phyloP scores from a whole-genome alignment of 2,888 invertebrate genomes.

The Eumerus sabulonum region DNA sequence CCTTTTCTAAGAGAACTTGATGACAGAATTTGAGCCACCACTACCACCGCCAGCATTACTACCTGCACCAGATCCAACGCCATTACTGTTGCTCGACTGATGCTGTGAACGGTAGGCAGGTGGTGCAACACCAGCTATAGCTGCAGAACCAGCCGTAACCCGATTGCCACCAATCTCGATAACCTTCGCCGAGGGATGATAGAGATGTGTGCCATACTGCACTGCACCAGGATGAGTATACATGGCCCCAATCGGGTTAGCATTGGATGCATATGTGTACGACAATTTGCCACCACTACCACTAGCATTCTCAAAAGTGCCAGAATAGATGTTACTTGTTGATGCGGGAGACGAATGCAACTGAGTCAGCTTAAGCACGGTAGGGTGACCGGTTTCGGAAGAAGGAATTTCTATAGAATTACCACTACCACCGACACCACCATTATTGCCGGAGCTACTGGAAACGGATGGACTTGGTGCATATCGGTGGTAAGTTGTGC shows the following conservation, averaged over 20 bases:
- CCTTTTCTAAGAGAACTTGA: slow-evolving; percentile 34
- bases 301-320: slow-evolving; percentile 48
- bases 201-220: slow-evolving; percentile 76
- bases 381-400: slow-evolving; percentile 19
- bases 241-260: slow-evolving; percentile 68
- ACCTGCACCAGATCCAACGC: slow-evolving; percentile 16
- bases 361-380: slow-evolving; percentile 30
- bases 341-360: slow-evolving; percentile 61
- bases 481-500: slow-evolving; percentile 37
- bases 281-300: slow-evolving; percentile 54
- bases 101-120: slow-evolving; percentile 39
- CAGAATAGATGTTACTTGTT: slow-evolving; percentile 51
- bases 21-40: slow-evolving; percentile 29
- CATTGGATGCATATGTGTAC: slow-evolving; percentile 53
- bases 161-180: slow-evolving; percentile 52
- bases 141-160: slow-evolving; percentile 53
- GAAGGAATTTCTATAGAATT: slow-evolving; percentile 36
- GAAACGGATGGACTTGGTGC: slow-evolving; percentile 32
- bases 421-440: slow-evolving; percentile 1
- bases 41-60: slow-evolving; percentile 25
- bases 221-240: slow-evolving; percentile 74
- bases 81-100: slow-evolving; percentile 1
- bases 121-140: slow-evolving; percentile 44
- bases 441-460: slow-evolving; percentile 2
- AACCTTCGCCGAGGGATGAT: slow-evolving; percentile 72